A percentile compares a stretch with the other conserved stretches of the same genome.
phyloP scores from a whole-genome alignment of 2,888 invertebrate species.

The Nephrotoma flavescens region DNA sequence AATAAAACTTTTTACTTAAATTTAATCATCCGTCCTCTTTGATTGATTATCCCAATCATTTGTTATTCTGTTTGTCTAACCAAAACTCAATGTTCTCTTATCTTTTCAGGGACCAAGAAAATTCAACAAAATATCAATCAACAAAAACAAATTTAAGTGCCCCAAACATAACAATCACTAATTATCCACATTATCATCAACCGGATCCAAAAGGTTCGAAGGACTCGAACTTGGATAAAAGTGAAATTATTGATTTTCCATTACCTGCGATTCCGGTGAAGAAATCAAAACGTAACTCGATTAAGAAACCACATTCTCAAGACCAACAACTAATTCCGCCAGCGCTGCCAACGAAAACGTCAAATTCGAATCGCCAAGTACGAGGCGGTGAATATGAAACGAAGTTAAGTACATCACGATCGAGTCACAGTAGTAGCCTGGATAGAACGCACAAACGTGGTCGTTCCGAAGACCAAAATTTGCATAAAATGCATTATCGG shows the following conservation, averaged over 20 bases:
- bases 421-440: conserved; percentile 2
- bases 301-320: neutral
- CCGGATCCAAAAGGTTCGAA: neutral
- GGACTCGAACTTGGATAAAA: conserved; percentile 16
- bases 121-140: neutral
- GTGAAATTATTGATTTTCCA: conserved; percentile 29
- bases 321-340: neutral
- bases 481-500: conserved; percentile 29
- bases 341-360: neutral
- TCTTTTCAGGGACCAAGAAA: neutral
- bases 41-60: neutral
- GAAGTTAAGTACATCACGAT: conserved; percentile 3
- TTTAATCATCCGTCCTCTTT: neutral
- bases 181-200: neutral
- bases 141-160: neutral
- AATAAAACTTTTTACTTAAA: neutral
- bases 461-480: neutral
- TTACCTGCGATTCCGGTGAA: conserved; percentile 29
- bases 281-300: conserved; percentile 13
- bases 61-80: neutral
- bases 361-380: neutral
- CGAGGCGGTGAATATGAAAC: neutral
- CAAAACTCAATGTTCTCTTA: neutral
- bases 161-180: neutral
- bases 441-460: neutral